These are phyloP conservation scores for Capreolus pygargus DNA, from an alignment of 2,113 vertebrate species.

Conservation along the genomic window DNA sequence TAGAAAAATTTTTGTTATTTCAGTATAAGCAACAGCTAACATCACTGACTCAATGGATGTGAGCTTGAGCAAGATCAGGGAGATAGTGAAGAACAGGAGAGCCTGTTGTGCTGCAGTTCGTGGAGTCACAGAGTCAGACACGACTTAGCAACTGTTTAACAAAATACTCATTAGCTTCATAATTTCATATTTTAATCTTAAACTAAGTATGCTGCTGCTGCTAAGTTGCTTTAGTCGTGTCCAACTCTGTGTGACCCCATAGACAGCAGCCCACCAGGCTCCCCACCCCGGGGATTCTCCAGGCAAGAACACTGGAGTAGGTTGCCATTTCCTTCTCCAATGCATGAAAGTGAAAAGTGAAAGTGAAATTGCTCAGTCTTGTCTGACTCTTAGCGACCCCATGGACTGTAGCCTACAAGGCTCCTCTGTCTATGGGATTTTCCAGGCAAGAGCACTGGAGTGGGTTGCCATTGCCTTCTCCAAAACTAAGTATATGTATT, in stretches of 20 bases:
- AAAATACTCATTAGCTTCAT: neutral
- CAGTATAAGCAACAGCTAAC: neutral
- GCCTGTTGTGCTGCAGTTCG: neutral
- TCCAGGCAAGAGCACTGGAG: neutral
- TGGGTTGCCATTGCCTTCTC: too few species aligned
- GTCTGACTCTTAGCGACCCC: neutral
- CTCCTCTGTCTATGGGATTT: neutral
- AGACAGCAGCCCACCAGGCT: neutral
- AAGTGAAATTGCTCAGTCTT: accelerated
- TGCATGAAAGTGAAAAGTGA: neutral
- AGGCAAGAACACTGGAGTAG: neutral
- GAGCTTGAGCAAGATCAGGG: neutral
- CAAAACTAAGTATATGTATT: neutral
- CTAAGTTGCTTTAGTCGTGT: neutral
- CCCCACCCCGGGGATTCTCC: neutral
- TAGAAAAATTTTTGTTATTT: neutral
- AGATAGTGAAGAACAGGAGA: neutral
- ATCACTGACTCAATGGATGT: neutral
- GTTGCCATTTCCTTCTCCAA: neutral
- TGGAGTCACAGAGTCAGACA: neutral
- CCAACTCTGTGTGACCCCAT: accelerated
- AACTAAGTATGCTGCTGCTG: neutral
- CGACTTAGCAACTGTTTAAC: neutral
- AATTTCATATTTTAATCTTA: constrained; percentile 1
- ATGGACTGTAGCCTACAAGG: neutral